phyloP scores from a whole-genome alignment of 2,888 invertebrate genomes.

The Catocala fraxini region DNA sequence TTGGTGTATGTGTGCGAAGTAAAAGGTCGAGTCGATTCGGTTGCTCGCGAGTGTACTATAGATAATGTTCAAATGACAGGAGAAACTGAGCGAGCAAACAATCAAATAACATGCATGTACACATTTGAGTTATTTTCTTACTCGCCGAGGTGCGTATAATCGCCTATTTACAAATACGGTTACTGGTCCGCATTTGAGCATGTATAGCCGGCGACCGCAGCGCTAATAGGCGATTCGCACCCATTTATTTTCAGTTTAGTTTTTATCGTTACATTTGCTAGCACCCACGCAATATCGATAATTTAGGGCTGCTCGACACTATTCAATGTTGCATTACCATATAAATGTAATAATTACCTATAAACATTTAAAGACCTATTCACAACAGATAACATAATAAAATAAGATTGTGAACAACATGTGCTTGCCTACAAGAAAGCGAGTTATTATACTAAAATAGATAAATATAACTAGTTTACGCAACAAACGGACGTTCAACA shows the following conservation, averaged over 20 bases:
- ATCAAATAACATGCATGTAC: conserved; percentile 8
- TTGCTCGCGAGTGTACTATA: no score
- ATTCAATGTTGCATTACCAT: background rate
- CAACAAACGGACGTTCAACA: conserved; percentile 53
- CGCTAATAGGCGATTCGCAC: conserved; percentile 74
- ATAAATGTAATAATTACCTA: no score
- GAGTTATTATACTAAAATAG: conserved; percentile 42
- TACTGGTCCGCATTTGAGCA: conserved; percentile 62
- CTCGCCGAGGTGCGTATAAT: conserved; percentile 61
- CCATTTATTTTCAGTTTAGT: conserved; percentile 79
- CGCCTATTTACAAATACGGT: conserved; percentile 73
- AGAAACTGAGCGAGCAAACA: conserved; percentile 8
- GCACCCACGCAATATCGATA: conserved; percentile 71
- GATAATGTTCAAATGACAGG: conserved; percentile 6
- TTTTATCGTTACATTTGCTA: conserved; percentile 74
- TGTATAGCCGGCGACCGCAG: conserved; percentile 61
- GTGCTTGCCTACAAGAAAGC: conserved; percentile 18
- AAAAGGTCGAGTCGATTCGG: no score
- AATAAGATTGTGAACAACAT: background rate
- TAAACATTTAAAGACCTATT: background rate
- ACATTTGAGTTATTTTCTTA: conserved; percentile 38
- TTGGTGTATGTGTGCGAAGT: no score
- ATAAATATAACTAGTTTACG: conserved; percentile 56
- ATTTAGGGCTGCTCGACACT: conserved; percentile 63
- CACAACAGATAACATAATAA: background rate